Evolutionary conservation across 2,113 vertebrate genomes (phyloP), one percentile per base, ranked within the genome.

Genomic region (Cyphomyrus discorhynchus): DNA sequence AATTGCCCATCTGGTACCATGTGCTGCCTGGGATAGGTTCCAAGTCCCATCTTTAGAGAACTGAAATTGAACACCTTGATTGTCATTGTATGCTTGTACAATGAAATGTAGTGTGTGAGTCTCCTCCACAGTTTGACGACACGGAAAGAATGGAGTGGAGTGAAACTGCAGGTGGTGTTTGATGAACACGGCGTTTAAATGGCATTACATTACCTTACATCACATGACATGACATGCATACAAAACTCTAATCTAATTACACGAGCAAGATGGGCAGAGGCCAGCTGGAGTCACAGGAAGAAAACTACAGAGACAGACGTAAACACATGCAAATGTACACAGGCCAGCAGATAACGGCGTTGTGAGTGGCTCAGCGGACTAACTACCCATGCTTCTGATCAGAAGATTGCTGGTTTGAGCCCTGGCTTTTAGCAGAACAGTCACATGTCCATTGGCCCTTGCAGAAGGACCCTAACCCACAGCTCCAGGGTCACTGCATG

Each of bases 191-290:
- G 39, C 2, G 2, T 31, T 70, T 3, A 19, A 45, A 24, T 39
- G 77, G 31, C 35, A n/a, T 17, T 21, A 9, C 19, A 21, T 42
- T 45, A 45, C 39, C 7, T 42, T 13, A 70, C 27, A 50, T n/a
- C 42, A 83, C 39, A 77, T n/a, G 53, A 83, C 52, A 35, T 3
- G 17, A 35, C 15, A 42, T n/a, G 24, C 82, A 49, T 35, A 27
- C n/a, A 66, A 66, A 66, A 3, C 47, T 39, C n/a, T 82, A 89
- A 89, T 21, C 74, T 89, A 89, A 84, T 89, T 89, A 89, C 46
- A 89, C 27, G 31, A 31, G 15, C 27, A 70, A 27, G 46, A 19
- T 31, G 70, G 27, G 17, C 27, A 2, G 5, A 35, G 2, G 17
- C 56, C 31, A 62, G 31, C 53, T 39, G 66, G 24, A 47, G 24